Evolutionary conservation across 2,888 invertebrate genomes (phyloP).

Genomic region (Parnassius mnemosyne): DNA sequence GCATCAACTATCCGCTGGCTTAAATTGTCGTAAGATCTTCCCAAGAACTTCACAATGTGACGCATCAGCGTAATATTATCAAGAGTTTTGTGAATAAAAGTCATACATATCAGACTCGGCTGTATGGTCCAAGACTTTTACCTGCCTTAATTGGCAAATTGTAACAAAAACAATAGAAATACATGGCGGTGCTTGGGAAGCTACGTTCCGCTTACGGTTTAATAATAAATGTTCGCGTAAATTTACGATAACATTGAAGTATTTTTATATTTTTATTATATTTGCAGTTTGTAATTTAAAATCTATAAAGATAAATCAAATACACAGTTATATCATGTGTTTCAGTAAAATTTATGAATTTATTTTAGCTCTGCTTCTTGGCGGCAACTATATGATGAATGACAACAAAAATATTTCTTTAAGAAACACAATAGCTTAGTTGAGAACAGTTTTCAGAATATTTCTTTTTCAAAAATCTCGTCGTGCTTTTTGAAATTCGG

Average conservation of each 20-base stretch:
- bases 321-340: slow-evolving; percentile 42
- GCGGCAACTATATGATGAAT: slow-evolving; percentile 65
- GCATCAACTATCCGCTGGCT: too few relatives aligned
- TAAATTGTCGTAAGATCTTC: too few relatives aligned
- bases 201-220: slow-evolving; percentile 50
- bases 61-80: too few relatives aligned
- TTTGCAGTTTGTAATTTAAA: slow-evolving; percentile 27
- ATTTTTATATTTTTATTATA: slow-evolving; percentile 31
- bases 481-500: slow-evolving; percentile 26
- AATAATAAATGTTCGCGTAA: slow-evolving; percentile 42
- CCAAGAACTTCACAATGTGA: too few relatives aligned
- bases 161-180: too few relatives aligned
- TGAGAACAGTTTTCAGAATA: slow-evolving; percentile 21
- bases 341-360: slow-evolving; percentile 42
- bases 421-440: slow-evolving; percentile 54
- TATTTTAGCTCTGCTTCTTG: slow-evolving; percentile 48
- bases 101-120: too few relatives aligned
- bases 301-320: slow-evolving; percentile 35
- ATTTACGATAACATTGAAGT: slow-evolving; percentile 30
- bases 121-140: too few relatives aligned
- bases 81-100: too few relatives aligned
- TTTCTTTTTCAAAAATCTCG: background rate
- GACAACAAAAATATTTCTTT: slow-evolving; percentile 53
- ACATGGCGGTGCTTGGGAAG: slow-evolving; percentile 73
- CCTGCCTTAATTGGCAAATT: too few relatives aligned